phyloP scores from a whole-genome alignment of 2,797 vertebrate species.

The Lemur catta region DNA sequence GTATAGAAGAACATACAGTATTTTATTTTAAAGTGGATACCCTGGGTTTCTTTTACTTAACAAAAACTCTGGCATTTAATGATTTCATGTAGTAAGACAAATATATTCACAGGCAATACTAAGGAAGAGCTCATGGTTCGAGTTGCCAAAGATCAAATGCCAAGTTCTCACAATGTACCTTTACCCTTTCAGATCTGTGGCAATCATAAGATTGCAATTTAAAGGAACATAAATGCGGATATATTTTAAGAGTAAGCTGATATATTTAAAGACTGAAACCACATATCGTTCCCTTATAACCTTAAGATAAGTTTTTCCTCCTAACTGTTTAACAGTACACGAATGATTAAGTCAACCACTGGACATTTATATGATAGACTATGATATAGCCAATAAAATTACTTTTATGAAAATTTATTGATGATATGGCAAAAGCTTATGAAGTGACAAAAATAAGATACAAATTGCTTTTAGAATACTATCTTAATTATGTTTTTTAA shows the following conservation, averaged over 20 bases:
- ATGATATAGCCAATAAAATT: not conserved
- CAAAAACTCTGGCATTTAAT: constrained; percentile 2
- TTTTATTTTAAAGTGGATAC: constrained; percentile 20
- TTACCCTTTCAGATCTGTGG: not conserved
- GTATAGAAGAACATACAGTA: not conserved
- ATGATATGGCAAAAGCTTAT: not conserved
- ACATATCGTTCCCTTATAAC: not conserved
- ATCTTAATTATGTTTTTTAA: not conserved
- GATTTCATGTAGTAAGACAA: not conserved
- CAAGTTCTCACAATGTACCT: not conserved
- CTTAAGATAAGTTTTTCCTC: not conserved
- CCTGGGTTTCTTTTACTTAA: not conserved
- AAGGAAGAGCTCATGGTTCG: not conserved
- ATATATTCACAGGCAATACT: not conserved
- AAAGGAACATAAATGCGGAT: not conserved
- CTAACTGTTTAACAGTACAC: not conserved
- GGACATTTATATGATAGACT: not conserved
- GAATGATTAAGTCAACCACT: not conserved
- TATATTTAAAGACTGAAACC: not conserved
- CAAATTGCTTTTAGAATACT: not conserved
- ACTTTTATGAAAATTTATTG: constrained; percentile 9
- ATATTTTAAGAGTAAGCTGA: not conserved
- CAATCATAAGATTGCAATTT: not conserved
- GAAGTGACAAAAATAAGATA: not conserved
- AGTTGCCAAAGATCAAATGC: not conserved